These are phyloP conservation scores for Drosophila paramelanica DNA, from an alignment of 2,888 invertebrate species.

Conservation along the genomic window DNA sequence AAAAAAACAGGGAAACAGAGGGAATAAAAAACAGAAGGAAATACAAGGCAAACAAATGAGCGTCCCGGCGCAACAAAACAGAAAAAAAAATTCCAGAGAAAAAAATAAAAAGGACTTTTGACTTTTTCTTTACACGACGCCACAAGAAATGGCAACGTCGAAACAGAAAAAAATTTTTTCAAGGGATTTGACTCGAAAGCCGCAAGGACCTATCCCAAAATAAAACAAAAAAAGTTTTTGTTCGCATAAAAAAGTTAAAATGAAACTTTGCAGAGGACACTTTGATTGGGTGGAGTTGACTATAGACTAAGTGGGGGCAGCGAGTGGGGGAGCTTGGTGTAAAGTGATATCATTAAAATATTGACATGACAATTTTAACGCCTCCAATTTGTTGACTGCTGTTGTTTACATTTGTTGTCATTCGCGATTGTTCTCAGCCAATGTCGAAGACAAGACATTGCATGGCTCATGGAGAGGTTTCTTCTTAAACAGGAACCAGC, in stretches of 20 bases:
- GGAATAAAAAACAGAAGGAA: conserved; percentile 31
- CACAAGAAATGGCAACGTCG: conserved; percentile 49
- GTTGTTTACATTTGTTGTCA: conserved; percentile 49
- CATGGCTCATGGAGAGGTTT: background rate
- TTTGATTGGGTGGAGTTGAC: conserved; percentile 45
- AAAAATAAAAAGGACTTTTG: conserved; percentile 72
- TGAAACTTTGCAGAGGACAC: conserved; percentile 63
- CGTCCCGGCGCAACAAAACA: conserved; percentile 43
- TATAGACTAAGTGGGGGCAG: background rate
- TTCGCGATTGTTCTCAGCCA: conserved; percentile 6
- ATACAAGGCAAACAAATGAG: conserved; percentile 78
- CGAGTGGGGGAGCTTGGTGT: conserved; percentile 41
- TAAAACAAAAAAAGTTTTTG: conserved; percentile 18
- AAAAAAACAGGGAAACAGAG: conserved; percentile 7
- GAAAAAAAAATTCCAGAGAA: conserved; percentile 1
- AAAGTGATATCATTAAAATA: conserved; percentile 82
- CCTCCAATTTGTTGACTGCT: conserved; percentile 80
- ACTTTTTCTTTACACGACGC: conserved; percentile 66
- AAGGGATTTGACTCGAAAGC: conserved; percentile 55
- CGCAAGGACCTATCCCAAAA: conserved; percentile 39
- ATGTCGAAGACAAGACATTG: conserved; percentile 2
- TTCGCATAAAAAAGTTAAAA: conserved; percentile 59
- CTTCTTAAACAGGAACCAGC: background rate
- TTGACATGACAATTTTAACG: conserved; percentile 85
- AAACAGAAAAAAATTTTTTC: conserved; percentile 31